A percentile compares a stretch with the other conserved stretches of the same genome.
These are phyloP conservation scores for Leucoraja erinaceus DNA, from an alignment of 2,113 vertebrate species.

Conservation along the genomic window DNA sequence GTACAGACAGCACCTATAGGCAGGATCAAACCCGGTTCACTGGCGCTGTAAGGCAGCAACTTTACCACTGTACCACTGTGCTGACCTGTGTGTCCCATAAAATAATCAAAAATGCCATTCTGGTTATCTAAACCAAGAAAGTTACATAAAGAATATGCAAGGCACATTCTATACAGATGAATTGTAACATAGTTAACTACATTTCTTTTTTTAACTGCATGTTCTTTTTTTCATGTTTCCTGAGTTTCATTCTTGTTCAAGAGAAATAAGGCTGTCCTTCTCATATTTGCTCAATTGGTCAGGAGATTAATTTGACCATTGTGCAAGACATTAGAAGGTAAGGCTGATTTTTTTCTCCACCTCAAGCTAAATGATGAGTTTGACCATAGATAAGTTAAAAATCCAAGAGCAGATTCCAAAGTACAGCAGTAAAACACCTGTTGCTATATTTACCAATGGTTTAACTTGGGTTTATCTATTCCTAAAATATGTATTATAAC, in stretches of 20 bases:
- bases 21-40: no score
- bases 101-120: not conserved
- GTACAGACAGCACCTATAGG: no score
- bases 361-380: not conserved
- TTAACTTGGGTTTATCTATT: not conserved
- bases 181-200: not conserved
- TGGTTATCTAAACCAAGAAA: not conserved
- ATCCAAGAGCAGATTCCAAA: not conserved
- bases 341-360: not conserved
- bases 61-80: no score
- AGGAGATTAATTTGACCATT: not conserved
- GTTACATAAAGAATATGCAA: not conserved
- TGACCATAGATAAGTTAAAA: not conserved
- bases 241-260: constrained; percentile 1
- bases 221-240: not conserved
- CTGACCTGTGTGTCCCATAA: not conserved
- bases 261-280: not conserved
- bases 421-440: not conserved
- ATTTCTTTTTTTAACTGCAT: not conserved
- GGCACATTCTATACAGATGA: not conserved
- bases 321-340: not conserved
- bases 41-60: no score
- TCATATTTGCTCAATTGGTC: not conserved
- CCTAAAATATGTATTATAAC: not conserved
- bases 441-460: not conserved